Conservation (phyloP, 2,888 invertebrate genomes). For the Hirtodrosophila confusa region DNA sequence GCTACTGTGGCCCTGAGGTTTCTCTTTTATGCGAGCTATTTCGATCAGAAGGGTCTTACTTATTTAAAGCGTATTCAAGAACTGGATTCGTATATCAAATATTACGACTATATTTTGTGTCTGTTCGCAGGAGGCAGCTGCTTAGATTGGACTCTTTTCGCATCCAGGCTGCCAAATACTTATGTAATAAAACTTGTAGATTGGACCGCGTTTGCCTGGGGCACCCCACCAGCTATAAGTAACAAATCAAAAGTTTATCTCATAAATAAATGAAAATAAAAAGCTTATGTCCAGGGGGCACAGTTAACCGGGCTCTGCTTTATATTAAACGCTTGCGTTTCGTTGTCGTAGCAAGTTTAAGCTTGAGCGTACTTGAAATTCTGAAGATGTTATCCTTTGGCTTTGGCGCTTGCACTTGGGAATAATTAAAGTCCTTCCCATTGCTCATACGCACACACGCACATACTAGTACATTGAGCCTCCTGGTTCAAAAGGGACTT, state of each 20-base stretch:
- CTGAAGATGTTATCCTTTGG: conserved; percentile 16
- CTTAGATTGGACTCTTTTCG: conserved; percentile 11
- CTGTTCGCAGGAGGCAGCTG: conserved; percentile 33
- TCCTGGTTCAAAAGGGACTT: conserved; percentile 6
- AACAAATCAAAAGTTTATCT: conserved; percentile 73
- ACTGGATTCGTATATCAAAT: conserved; percentile 41
- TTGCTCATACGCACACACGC: background rate
- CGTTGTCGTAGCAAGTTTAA: conserved; percentile 10
- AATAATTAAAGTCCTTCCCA: conserved; percentile 49
- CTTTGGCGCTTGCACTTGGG: conserved; percentile 19
- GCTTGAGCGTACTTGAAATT: conserved; percentile 18
- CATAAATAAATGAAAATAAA: conserved; percentile 66
- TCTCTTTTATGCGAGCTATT: background rate
- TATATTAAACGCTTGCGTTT: conserved; percentile 26
- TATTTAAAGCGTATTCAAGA: background rate
- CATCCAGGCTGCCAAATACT: conserved; percentile 43
- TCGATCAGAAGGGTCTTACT: too few relatives aligned
- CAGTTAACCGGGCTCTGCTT: conserved; percentile 27
- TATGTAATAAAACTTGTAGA: conserved; percentile 54
- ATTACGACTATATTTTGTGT: conserved; percentile 40
- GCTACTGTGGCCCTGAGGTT: too few relatives aligned
- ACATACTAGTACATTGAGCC: background rate
- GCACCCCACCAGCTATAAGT: conserved; percentile 16
- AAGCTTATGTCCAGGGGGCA: conserved; percentile 39
- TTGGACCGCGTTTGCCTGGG: background rate